phyloP scores from a whole-genome alignment of 2,113 vertebrate genomes.

The Eonycteris spelaea region DNA sequence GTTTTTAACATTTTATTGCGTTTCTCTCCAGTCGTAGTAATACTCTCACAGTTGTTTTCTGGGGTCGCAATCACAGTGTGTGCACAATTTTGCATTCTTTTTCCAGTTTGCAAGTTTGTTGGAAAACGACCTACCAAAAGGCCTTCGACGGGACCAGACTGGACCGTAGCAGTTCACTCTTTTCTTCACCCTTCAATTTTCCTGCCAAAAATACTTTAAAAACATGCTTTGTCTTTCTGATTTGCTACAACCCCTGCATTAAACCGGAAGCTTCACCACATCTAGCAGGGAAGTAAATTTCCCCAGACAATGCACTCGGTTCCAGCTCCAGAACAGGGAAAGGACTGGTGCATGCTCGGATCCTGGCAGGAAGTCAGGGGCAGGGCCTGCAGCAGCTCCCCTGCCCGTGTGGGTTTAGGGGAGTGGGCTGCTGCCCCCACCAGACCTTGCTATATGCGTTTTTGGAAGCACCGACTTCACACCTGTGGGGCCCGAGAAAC shows the following conservation, averaged over 20 bases:
- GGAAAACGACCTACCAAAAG: background rate
- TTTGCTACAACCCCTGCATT: background rate
- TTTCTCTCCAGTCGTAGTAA: background rate
- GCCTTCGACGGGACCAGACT: fast-evolving
- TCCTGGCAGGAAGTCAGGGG: too few species aligned
- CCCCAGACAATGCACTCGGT: background rate
- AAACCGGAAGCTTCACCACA: background rate
- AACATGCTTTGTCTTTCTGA: background rate
- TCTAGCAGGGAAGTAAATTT: background rate
- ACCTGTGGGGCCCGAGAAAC: background rate
- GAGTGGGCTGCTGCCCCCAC: too few species aligned
- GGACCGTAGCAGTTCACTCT: background rate
- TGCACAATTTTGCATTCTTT: background rate
- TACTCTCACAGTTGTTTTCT: background rate
- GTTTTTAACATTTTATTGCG: background rate
- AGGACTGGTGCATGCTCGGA: background rate
- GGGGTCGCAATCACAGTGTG: background rate
- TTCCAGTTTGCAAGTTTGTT: background rate
- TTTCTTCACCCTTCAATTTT: background rate
- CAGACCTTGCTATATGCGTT: too few species aligned
- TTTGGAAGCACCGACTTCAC: background rate
- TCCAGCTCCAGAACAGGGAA: background rate
- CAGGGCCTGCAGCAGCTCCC: background rate
- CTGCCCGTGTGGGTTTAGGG: fast-evolving
- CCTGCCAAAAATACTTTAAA: background rate